Base-by-base conservation (phyloP, 2,797 vertebrate species). In the Sebastes itinus region DNA sequence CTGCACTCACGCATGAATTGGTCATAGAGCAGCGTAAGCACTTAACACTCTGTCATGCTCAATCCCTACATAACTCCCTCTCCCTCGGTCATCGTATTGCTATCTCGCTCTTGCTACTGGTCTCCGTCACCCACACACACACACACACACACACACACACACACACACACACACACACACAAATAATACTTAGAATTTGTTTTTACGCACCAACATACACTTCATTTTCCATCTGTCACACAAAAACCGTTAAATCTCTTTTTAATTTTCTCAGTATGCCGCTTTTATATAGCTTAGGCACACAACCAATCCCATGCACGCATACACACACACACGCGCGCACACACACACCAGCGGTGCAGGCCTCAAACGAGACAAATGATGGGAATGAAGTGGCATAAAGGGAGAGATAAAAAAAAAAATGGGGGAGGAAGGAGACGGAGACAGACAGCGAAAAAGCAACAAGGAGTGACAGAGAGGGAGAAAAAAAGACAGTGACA, bases 191-290 rank as follows among this genome's bases (percentile, higher is more conserved):
- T 46, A 4, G 68, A 73, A 71, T 80, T 79, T 77, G 33, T 87
- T 87, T 86, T 79, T 77, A 83, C 38, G 8, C 75, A 84, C 58
- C 78, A 63, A 76, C 82, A 83, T 85, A 70, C 78, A 79, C 82
- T 89, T 81, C 55, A 81, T 89, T 89, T 90, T 81, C 86, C 86
- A 89, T 90, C 92, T 84, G 90, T 87, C 89, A 84, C 82, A 86
- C 81, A 84, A 85, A 87, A 88, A 77, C 1, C 55, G 23, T 85
- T 87, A 91, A 93, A 90, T 89, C 89, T 92, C 80, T 91, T 92
- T 94, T 91, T 91, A 85, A 91, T 92, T 90, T 90, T 85, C 85
- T 91, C 89, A 88, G 79, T 88, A 82, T 89, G 86, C 63, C 3
- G 77, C 78, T 78, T 87, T 90, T 80, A 55, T 87, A 75, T 77